phyloP scores from a whole-genome alignment of 1,140 invertebrate genomes.

The Scaptomyza hsui region DNA sequence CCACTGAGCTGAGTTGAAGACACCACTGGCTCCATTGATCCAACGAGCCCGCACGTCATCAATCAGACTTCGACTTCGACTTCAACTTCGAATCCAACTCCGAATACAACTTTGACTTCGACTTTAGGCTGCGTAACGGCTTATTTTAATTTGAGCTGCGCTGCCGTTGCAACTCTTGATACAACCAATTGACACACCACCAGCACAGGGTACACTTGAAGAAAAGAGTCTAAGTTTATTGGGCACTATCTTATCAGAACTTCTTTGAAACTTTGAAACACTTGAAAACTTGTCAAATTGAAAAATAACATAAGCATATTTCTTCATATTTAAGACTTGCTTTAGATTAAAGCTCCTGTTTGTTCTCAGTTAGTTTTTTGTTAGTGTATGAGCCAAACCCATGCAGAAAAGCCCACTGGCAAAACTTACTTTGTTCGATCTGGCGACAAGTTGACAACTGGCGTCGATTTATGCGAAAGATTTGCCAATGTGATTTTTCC shows the following conservation, averaged over 20 bases:
- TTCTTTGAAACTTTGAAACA: too few relatives aligned
- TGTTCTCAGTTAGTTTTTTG: not conserved
- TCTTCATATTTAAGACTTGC: too few relatives aligned
- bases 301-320: too few relatives aligned
- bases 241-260: too few relatives aligned
- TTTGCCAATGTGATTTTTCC: conserved; percentile 44
- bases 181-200: conserved; percentile 46
- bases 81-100: not conserved
- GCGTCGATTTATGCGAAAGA: conserved; percentile 64
- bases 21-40: not conserved
- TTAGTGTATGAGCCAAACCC: not conserved
- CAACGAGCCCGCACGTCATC: not conserved
- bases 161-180: too few relatives aligned
- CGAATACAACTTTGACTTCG: not conserved
- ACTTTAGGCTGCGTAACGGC: conserved; percentile 57
- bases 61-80: conserved; percentile 3
- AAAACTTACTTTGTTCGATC: conserved; percentile 33
- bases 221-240: too few relatives aligned
- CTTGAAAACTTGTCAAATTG: too few relatives aligned
- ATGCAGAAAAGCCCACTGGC: conserved; percentile 27
- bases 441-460: conserved; percentile 58
- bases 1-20: too few relatives aligned
- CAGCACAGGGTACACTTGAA: not conserved
- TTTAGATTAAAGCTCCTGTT: too few relatives aligned
- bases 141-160: conserved; percentile 48